phyloP scores from a whole-genome alignment of 2,888 invertebrate species.

The Aquatica leii region DNA sequence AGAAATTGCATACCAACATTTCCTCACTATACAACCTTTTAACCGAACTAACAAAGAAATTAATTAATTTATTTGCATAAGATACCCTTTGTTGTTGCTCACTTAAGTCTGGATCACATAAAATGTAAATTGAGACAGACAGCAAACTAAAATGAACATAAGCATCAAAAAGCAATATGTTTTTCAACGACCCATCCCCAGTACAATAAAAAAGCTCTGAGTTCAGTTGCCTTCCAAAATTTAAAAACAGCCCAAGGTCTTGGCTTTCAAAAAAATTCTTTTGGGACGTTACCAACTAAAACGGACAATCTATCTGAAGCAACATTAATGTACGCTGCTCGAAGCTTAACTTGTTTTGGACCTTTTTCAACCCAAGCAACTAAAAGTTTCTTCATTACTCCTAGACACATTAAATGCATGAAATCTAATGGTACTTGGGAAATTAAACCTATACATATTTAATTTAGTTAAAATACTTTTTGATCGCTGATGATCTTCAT shows the following conservation, averaged over 20 bases:
- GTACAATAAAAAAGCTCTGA: background rate
- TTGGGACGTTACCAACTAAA: background rate
- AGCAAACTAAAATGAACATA: background rate
- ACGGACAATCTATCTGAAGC: background rate
- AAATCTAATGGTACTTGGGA: conserved; percentile 11
- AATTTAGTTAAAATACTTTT: background rate
- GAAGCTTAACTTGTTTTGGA: conserved; percentile 4
- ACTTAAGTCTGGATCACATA: background rate
- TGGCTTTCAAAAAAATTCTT: conserved; percentile 3
- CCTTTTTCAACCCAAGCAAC: background rate
- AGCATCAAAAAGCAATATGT: background rate
- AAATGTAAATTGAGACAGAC: background rate
- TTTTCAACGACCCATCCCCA: background rate
- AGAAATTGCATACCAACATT: background rate
- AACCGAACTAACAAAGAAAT: background rate
- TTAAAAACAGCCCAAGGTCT: conserved; percentile 5
- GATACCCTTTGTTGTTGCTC: too few species aligned
- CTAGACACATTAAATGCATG: too few species aligned
- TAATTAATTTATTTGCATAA: conserved; percentile 5
- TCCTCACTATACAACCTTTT: background rate
- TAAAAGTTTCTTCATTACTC: too few species aligned
- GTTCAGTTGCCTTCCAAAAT: conserved; percentile 4
- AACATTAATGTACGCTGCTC: background rate
- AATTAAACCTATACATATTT: background rate
- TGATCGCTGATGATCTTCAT: conserved; percentile 8